These are phyloP conservation scores for Trichonephila inaurata DNA, from an alignment of 1,140 invertebrate species.

Conservation along the genomic window DNA sequence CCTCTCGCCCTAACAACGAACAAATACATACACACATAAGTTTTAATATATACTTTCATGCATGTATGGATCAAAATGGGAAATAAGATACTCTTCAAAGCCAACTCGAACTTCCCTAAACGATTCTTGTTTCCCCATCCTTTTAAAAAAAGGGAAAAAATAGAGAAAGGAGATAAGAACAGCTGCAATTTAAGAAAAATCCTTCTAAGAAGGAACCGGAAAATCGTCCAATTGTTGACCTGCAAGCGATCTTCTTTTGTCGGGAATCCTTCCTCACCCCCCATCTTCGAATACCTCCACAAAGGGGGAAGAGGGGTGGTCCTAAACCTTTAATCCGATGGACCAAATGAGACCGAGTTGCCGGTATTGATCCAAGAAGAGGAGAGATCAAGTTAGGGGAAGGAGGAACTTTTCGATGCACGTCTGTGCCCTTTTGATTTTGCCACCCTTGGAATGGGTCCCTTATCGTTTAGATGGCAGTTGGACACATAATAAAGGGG, in stretches of 20 bases:
- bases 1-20: no score
- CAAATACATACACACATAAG: neutral
- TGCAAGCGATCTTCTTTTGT: constrained; percentile 56
- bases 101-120: neutral
- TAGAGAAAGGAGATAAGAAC: constrained; percentile 20
- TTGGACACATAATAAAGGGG: constrained; percentile 46
- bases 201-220: constrained; percentile 47
- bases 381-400: neutral
- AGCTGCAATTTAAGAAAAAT: constrained; percentile 60
- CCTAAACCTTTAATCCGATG: constrained; percentile 70
- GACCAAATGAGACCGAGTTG: constrained; percentile 59
- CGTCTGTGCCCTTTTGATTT: constrained; percentile 35
- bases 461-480: constrained; percentile 52
- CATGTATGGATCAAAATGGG: neutral
- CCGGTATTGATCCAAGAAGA: constrained; percentile 45
- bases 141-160: neutral
- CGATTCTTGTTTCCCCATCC: constrained; percentile 60
- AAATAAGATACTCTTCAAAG: neutral
- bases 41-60: neutral
- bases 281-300: neutral
- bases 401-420: neutral
- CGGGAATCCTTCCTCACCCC: neutral
- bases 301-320: neutral
- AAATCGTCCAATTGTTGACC: constrained; percentile 59
- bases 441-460: neutral